These are phyloP conservation scores for Delphinus delphis DNA, from an alignment of 2,113 vertebrate species.

Conservation along the genomic window DNA sequence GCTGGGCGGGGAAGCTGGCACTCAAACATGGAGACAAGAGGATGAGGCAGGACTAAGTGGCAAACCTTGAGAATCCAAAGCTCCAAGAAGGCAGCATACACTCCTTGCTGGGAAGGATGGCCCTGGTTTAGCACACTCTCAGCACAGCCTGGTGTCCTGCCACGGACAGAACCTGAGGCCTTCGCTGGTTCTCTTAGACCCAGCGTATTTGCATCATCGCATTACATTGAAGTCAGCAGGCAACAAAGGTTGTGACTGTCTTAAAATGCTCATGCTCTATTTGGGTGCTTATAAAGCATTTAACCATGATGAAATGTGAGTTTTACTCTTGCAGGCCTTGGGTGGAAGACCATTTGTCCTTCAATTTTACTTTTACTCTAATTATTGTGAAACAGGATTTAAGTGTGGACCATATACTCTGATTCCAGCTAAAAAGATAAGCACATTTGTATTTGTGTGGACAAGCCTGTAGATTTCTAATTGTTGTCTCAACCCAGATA, in stretches of 20 bases:
- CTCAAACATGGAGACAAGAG: not conserved
- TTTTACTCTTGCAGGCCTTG: not conserved
- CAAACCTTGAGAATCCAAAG: not conserved
- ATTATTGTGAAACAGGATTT: not conserved
- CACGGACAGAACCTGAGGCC: not conserved
- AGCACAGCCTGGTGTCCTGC: not conserved
- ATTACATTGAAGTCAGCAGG: not conserved
- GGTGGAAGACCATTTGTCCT: not conserved
- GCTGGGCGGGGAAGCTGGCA: too few species aligned
- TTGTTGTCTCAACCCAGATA: not conserved
- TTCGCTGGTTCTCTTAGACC: not conserved
- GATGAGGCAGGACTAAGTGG: not conserved
- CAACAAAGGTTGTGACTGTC: not conserved
- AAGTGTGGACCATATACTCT: not conserved
- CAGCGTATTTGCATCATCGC: not conserved
- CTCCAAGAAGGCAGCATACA: not conserved
- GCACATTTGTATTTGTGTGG: not conserved
- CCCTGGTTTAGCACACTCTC: accelerated
- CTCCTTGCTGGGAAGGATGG: not conserved
- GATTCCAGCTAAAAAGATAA: not conserved
- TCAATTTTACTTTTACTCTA: constrained; percentile 15
- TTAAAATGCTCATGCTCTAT: not conserved
- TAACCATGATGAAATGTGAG: not conserved
- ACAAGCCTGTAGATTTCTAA: not conserved
- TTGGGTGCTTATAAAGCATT: not conserved